phyloP scores from a whole-genome alignment of 2,113 vertebrate genomes.

The Calonectris borealis region DNA sequence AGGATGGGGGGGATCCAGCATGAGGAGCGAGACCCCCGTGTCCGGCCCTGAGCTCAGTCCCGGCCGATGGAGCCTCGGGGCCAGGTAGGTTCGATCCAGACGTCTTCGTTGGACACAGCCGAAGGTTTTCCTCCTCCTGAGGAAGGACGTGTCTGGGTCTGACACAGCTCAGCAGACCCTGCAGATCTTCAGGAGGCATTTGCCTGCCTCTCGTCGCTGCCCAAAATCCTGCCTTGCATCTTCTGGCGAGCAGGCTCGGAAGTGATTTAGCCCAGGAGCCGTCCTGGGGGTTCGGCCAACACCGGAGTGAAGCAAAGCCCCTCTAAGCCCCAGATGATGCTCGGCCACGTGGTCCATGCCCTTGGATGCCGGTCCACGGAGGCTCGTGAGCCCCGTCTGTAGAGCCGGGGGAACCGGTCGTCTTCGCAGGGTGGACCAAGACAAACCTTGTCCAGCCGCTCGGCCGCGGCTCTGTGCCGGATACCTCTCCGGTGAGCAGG shows the following conservation, averaged over 20 bases:
- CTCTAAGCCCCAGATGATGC: not conserved
- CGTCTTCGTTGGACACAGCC: rapidly evolving
- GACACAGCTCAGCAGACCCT: not conserved
- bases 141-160: not conserved
- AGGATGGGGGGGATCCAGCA: not conserved
- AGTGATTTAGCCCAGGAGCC: not conserved
- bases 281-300: rapidly evolving
- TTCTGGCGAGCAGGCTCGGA: rapidly evolving
- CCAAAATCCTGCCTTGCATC: not conserved
- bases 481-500: not conserved
- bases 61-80: not conserved
- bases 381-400: rapidly evolving
- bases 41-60: not conserved
- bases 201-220: not conserved
- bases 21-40: not conserved
- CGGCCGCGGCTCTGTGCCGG: not conserved
- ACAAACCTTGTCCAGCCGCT: not conserved
- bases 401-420: rapidly evolving
- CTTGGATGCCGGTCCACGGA: not conserved
- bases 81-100: not conserved
- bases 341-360: no score
- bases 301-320: rapidly evolving
- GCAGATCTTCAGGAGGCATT: not conserved
- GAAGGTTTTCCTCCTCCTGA: not conserved
- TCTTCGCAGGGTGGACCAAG: not conserved